A percentile compares a stretch with the other conserved stretches of the same genome.
phyloP scores from a whole-genome alignment of 1,140 invertebrate genomes.

The Callitettix versicolor region DNA sequence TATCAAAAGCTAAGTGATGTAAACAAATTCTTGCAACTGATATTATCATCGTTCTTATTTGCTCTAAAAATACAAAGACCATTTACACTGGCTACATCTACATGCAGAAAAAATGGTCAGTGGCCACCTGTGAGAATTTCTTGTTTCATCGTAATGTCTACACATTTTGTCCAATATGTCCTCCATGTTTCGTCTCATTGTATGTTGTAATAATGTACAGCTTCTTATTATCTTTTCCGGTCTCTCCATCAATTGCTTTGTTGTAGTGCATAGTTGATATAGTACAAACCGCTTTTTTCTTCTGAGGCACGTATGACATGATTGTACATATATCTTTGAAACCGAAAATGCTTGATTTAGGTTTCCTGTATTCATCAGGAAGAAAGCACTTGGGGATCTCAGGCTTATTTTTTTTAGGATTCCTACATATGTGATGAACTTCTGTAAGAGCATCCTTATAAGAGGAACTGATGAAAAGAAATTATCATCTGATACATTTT shows the following conservation, averaged over 20 bases:
- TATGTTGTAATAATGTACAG: neutral
- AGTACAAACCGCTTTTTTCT: neutral
- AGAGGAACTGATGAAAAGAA: neutral
- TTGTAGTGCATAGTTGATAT: neutral
- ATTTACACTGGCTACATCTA: neutral
- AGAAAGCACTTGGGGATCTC: neutral
- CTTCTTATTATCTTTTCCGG: neutral
- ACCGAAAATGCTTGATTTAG: neutral
- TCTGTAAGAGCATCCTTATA: neutral
- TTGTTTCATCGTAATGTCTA: neutral
- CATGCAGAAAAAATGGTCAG: neutral
- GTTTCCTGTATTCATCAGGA: neutral
- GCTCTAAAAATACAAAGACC: neutral
- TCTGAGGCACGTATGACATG: slow-evolving; percentile 3
- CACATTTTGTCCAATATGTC: neutral
- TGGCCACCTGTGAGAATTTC: neutral
- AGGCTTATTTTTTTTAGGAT: neutral
- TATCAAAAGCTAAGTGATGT: neutral
- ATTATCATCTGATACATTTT: neutral
- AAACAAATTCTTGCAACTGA: neutral
- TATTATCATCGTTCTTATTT: neutral
- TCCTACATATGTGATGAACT: neutral
- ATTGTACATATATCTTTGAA: neutral
- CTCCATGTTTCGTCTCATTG: neutral
- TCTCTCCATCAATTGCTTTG: neutral